Conservation (phyloP, 2,888 invertebrate species). For the Ligdia adustata region DNA sequence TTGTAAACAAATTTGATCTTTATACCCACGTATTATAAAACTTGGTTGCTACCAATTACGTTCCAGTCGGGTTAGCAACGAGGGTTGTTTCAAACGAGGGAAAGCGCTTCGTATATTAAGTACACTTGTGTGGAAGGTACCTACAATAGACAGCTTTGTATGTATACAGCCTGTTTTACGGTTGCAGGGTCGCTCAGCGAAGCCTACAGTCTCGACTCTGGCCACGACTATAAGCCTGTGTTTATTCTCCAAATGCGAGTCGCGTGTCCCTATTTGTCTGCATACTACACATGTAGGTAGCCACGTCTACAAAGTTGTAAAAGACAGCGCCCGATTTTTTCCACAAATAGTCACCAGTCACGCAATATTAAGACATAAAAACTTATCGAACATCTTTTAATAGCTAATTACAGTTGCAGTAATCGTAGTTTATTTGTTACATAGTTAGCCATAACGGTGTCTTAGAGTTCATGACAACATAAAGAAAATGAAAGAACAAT, state of each 20-base stretch:
- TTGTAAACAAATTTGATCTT: too few species aligned
- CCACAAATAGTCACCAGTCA: slow-evolving; percentile 58
- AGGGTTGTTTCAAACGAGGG: slow-evolving; percentile 22
- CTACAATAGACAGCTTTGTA: too few species aligned
- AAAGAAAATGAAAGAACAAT: slow-evolving; percentile 25
- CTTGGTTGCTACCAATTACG: not conserved
- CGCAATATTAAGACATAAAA: slow-evolving; percentile 71
- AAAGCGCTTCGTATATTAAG: slow-evolving; percentile 1
- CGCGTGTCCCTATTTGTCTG: slow-evolving; percentile 33
- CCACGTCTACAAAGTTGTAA: slow-evolving; percentile 19
- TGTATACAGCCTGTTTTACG: too few species aligned
- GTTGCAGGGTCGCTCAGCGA: slow-evolving; percentile 8
- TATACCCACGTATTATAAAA: not conserved
- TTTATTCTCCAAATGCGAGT: slow-evolving; percentile 30
- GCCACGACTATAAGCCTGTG: too few species aligned
- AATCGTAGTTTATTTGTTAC: slow-evolving; percentile 65
- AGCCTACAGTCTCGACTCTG: too few species aligned
- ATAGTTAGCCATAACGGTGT: slow-evolving; percentile 47
- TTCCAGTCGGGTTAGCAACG: slow-evolving; percentile 24
- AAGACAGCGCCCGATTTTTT: slow-evolving; percentile 53
- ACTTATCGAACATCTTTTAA: slow-evolving; percentile 68
- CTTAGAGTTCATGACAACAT: slow-evolving; percentile 49
- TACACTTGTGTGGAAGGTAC: too few species aligned
- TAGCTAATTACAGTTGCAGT: slow-evolving; percentile 67
- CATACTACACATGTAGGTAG: slow-evolving; percentile 28